These are phyloP conservation scores for Tauraco hartlaubi DNA, from an alignment of 2,797 vertebrate genomes.

Conservation along the genomic window DNA sequence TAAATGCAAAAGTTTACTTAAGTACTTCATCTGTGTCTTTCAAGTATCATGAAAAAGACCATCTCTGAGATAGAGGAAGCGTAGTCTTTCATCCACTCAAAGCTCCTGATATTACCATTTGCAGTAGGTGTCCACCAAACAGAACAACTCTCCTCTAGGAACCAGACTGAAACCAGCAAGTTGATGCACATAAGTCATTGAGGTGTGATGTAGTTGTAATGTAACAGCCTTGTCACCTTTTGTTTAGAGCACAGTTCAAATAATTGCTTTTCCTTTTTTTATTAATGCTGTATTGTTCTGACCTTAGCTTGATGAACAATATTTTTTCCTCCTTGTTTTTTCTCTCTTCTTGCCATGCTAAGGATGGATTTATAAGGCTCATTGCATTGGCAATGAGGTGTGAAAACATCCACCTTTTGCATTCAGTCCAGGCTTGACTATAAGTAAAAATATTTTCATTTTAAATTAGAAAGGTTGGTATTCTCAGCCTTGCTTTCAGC, in stretches of 20 bases:
- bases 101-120: background rate
- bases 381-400: background rate
- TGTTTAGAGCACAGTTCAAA: background rate
- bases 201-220: background rate
- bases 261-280: background rate
- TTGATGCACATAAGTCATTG: background rate
- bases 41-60: background rate
- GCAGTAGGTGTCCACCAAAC: background rate
- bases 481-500: background rate
- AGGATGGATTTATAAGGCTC: background rate
- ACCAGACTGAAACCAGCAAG: background rate
- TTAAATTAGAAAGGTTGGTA: background rate
- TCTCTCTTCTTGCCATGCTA: background rate
- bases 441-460: conserved; percentile 24
- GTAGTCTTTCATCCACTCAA: background rate
- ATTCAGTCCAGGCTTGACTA: background rate
- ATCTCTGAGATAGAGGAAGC: background rate
- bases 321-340: background rate
- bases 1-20: background rate
- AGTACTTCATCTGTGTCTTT: background rate
- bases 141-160: background rate
- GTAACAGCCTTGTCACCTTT: background rate
- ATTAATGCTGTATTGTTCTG: background rate
- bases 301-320: background rate
- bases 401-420: background rate